Conservation (phyloP, 2,113 vertebrate species). For the Platysternon megacephalum region DNA sequence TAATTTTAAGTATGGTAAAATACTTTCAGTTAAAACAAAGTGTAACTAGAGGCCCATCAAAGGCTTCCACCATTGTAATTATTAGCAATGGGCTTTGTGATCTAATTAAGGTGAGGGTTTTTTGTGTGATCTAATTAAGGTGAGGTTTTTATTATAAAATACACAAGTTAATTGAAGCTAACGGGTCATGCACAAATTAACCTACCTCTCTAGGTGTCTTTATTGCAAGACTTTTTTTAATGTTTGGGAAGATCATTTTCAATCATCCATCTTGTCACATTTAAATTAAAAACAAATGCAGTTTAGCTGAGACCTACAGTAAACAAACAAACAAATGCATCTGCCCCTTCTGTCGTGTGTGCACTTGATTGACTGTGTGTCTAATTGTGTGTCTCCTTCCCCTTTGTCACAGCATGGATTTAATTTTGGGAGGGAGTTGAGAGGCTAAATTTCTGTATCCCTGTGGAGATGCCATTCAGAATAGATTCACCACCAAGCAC, state of each 20-base stretch:
- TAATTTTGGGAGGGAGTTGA: accelerated
- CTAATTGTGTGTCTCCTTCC: background rate
- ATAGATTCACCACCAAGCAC: background rate
- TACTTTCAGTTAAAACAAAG: background rate
- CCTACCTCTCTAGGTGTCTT: background rate
- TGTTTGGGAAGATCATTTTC: accelerated
- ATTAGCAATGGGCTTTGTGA: background rate
- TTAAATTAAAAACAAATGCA: background rate
- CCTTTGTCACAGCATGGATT: background rate
- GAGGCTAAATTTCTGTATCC: background rate
- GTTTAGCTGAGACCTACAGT: accelerated
- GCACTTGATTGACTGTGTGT: background rate
- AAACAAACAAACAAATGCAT: background rate
- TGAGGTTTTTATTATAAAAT: background rate
- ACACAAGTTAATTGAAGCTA: background rate
- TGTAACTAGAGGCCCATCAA: background rate
- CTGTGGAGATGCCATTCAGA: background rate
- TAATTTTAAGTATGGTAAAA: background rate
- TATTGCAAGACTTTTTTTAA: background rate
- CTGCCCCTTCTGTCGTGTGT: background rate
- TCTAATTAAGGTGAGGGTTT: background rate
- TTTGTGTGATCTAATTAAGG: accelerated
- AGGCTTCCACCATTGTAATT: background rate
- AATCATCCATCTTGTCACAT: accelerated
- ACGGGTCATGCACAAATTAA: background rate